Conservation (phyloP, 2,113 vertebrate genomes). For the Hypomesus transpacificus region DNA sequence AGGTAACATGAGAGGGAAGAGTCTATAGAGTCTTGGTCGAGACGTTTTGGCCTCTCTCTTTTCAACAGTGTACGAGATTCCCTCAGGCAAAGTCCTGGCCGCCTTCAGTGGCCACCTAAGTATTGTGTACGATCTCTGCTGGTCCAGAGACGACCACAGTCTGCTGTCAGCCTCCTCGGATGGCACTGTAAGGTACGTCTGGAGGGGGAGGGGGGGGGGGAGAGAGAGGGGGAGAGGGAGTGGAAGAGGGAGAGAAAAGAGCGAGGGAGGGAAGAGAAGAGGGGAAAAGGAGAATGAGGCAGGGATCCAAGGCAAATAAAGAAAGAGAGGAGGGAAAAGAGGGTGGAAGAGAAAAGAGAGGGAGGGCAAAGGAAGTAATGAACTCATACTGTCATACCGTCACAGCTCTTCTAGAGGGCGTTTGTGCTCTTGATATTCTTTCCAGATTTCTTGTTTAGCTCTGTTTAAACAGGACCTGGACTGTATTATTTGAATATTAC, state of each 20-base stretch:
- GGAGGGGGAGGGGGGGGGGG: too few relatives aligned
- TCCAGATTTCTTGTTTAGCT: too few relatives aligned
- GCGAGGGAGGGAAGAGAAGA: too few relatives aligned
- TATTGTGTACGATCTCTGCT: constrained; percentile 95
- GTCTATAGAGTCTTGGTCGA: not conserved
- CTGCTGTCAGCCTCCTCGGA: constrained; percentile 94
- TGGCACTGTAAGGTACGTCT: constrained; percentile 84
- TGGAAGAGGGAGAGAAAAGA: too few relatives aligned
- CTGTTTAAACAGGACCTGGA: too few relatives aligned
- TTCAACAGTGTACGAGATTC: constrained; percentile 90
- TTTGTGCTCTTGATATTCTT: not conserved
- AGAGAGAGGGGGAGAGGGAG: too few relatives aligned
- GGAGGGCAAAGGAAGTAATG: not conserved
- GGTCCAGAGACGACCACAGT: constrained; percentile 82
- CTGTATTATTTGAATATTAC: not conserved
- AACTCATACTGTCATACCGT: not conserved
- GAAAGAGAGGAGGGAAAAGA: too few relatives aligned
- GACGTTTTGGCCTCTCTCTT: constrained; percentile 37
- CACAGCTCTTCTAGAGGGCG: constrained; percentile 22
- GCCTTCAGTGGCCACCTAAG: constrained; percentile 92
- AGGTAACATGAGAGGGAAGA: too few relatives aligned
- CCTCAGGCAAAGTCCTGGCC: constrained; percentile 84
- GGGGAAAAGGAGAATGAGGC: too few relatives aligned
- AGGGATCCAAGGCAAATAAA: too few relatives aligned
- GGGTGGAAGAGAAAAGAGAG: too few relatives aligned